Evolutionary conservation across 2,113 vertebrate species (phyloP), one percentile per base, ranked within the genome.

Genomic region (Gallinago undulata): DNA sequence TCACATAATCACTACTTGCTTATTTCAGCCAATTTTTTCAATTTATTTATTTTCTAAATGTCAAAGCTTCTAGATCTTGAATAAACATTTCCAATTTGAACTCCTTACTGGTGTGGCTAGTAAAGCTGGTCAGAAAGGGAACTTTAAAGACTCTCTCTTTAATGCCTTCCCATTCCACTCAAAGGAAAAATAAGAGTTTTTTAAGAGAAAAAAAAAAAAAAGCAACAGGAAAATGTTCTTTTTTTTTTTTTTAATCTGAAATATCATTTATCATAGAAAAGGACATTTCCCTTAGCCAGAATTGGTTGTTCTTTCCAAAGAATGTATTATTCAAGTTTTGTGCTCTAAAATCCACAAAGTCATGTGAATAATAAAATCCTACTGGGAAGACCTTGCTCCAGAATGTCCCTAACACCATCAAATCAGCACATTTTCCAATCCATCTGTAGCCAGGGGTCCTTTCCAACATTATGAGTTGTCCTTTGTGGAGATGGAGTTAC

Each of bases 141-240:
- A 3, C 13, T 39, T 7, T 39, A 51, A 10, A 47, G 10, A 6
- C 4, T 84, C 10, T 57, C 14, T 19, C 33, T 62, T 59, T 28
- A 41, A 27, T 56, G 11, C 5, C 3, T 76, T 91, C 28, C 4
- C 7, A 21, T 68, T 91, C 30, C 12, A 55, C 27, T 19, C 24
- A 35, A 19, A 45, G 11, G 5, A 76, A 89, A 81, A 72, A 1
- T 33, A 27, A 47, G 21, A 51, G 1, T 2, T 90, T 90, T 84
- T 31, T 43, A 67, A 28, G 19, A n/a, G 5, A 6, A 30, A 41
- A 53, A 45, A 30, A 45, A 51, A 39, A 39, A 47, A 59, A 30
- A 22, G 0, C 0, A 35, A 43, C 1, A 2, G 2, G 16, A 45
- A 3, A 12, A 14, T 24, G 56, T 69, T 25, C 13, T 45, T 8